phyloP scores from a whole-genome alignment of 2,113 vertebrate genomes.

The Centropus bengalensis region DNA sequence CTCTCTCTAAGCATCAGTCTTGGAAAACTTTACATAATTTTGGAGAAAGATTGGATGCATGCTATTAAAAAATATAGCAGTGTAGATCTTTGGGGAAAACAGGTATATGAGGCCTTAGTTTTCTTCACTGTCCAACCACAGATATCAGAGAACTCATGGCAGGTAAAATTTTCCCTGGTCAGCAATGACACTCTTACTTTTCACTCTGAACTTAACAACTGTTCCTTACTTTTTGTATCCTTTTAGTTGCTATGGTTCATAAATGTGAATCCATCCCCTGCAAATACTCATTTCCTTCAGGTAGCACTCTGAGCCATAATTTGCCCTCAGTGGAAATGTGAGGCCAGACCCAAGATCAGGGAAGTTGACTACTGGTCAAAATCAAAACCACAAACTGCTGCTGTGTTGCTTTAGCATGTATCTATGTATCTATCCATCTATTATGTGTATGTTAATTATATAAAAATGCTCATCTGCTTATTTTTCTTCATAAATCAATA shows the following conservation, averaged over 20 bases:
- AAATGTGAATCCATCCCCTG: not conserved
- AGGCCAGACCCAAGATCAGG: not conserved
- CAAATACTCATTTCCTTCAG: not conserved
- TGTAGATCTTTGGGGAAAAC: not conserved
- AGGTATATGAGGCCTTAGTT: conserved; percentile 26
- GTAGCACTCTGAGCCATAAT: not conserved
- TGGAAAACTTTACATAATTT: conserved; percentile 7
- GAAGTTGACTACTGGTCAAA: not conserved
- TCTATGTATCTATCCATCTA: not conserved
- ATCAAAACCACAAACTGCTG: not conserved
- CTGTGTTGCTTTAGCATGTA: not conserved
- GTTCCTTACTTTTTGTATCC: not conserved
- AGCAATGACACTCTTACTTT: not conserved
- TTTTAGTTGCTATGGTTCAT: not conserved
- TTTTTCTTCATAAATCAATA: not conserved
- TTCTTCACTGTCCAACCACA: conserved; percentile 10
- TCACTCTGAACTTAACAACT: not conserved
- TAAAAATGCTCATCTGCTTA: not conserved
- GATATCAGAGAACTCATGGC: not conserved
- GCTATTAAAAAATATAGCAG: not conserved
- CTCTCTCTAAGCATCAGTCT: not conserved
- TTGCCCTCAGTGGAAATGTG: not conserved
- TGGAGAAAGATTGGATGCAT: not conserved
- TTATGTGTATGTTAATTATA: not conserved
- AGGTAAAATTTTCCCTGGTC: not conserved